These are phyloP conservation scores for Mya arenaria DNA, from an alignment of 1,140 invertebrate species.

Conservation along the genomic window DNA sequence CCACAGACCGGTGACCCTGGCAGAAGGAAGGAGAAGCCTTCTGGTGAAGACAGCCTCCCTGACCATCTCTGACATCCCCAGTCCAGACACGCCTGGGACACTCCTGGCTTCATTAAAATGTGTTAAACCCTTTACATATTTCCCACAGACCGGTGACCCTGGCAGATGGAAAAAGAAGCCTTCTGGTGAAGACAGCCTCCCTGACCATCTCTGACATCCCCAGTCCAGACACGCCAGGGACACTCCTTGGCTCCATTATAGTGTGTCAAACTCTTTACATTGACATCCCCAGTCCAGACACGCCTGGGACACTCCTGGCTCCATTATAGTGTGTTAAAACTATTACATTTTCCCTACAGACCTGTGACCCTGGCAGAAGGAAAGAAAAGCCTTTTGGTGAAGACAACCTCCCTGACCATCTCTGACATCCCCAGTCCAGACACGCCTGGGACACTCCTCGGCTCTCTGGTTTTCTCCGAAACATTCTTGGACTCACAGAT, in stretches of 20 bases:
- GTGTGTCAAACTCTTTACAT: too few species aligned
- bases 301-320: conserved; percentile 62
- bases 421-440: conserved; percentile 69
- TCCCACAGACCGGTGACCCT: conserved; percentile 45
- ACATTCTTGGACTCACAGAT: conserved; percentile 75
- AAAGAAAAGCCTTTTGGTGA: conserved; percentile 60
- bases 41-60: conserved; percentile 67
- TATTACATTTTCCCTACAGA: too few species aligned
- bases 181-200: conserved; percentile 65
- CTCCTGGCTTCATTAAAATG: conserved; percentile 68
- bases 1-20: conserved; percentile 44
- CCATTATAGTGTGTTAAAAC: too few species aligned
- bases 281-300: conserved; percentile 68
- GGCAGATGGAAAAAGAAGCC: conserved; percentile 61
- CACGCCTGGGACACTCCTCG: conserved; percentile 56
- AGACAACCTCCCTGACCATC: conserved; percentile 63
- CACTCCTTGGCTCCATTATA: conserved; percentile 68
- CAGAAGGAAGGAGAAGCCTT: conserved; percentile 63
- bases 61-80: conserved; percentile 69
- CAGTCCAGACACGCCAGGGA: conserved; percentile 53
- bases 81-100: conserved; percentile 52
- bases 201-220: conserved; percentile 70
- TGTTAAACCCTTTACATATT: too few species aligned
- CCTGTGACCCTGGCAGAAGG: conserved; percentile 60
- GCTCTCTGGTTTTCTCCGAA: conserved; percentile 73